Evolutionary conservation across 92 coral and sea anemone genomes (phyloP), one percentile per base, ranked within the genome.

Genomic region (Parazoanthus atlanticus): DNA sequence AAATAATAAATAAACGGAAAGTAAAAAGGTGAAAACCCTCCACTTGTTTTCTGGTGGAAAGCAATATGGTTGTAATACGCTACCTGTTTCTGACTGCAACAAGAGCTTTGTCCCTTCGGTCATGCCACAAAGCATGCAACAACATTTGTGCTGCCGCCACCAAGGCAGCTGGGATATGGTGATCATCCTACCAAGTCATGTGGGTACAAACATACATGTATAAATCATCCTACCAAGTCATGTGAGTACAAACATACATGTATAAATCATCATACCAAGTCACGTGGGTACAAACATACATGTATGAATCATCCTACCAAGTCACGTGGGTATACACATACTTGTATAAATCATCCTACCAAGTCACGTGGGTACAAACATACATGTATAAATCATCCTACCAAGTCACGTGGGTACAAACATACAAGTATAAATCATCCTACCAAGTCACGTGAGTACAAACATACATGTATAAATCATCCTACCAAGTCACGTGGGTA

Each of bases 101-200:
- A 54, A 97, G 93, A 8, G 99, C 99, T 72, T 95, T 95, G 74
- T 97, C 98, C 38, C 99, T 89, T 72, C 99, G 86, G 80, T 97
- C 98, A 73, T 88, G 94, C 99, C 99, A 97, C 89, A 97, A 56
- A 0, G 99, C 93, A n/a, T 91, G 94, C 73, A 97, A 85, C 84
- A 95, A 86, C 88, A 91, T 90, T 78, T 89, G 92, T 7, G 98
- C 95, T 9, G 98, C 93, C 0, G 97, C 93, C n/a, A 97, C 93
- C 21, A 97, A 89, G 10, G 91, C 94, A 1, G 95, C 46, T 19
- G 93, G 93, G 19, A 94, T 85, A 58, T 82, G 88, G 34, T 86
- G 91, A 56, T 78, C 88, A 74, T 74, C 81, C 95, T 94, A 88
- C 2, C 80, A 74, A 58, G 85, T 34, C 19, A 40, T 23, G 69